Conservation (phyloP, 1,140 invertebrate genomes). For the Aradophagus sp. region DNA sequence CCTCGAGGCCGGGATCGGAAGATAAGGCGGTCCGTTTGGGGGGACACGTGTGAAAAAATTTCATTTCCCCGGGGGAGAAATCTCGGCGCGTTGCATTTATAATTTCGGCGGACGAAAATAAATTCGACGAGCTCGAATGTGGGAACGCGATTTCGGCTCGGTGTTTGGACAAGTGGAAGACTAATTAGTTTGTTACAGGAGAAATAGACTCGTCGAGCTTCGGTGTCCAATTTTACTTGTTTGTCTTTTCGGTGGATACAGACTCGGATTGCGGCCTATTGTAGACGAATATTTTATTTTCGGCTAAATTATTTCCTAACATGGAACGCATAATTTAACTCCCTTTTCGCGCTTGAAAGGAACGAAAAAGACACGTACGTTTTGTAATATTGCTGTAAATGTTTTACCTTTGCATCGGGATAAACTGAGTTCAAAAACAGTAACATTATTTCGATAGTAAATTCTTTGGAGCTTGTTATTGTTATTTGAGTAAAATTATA, state of each 20-base stretch:
- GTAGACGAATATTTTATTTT: constrained; percentile 1
- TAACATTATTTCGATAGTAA: no score
- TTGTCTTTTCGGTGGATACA: constrained; percentile 20
- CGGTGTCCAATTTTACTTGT: constrained; percentile 8
- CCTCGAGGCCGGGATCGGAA: constrained; percentile 18
- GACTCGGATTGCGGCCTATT: constrained; percentile 11
- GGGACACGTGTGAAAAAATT: constrained; percentile 56
- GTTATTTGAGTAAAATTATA: no score
- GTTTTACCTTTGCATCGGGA: no score
- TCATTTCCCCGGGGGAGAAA: constrained; percentile 23
- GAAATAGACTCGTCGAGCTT: constrained; percentile 17
- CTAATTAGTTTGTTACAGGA: constrained; percentile 28
- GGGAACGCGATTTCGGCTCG: constrained; percentile 13
- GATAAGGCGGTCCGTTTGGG: constrained; percentile 36
- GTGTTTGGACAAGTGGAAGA: constrained; percentile 50
- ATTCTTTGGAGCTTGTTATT: no score
- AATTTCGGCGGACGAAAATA: constrained; percentile 43
- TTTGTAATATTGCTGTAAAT: no score
- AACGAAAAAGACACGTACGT: no score
- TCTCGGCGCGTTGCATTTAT: constrained; percentile 45
- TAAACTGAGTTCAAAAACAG: no score
- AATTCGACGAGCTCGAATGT: constrained; percentile 22
- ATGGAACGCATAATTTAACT: no score
- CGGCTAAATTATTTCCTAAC: no score
- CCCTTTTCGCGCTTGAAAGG: no score